Conservation (phyloP, 2,113 vertebrate species). For the Rhinoderma darwinii region DNA sequence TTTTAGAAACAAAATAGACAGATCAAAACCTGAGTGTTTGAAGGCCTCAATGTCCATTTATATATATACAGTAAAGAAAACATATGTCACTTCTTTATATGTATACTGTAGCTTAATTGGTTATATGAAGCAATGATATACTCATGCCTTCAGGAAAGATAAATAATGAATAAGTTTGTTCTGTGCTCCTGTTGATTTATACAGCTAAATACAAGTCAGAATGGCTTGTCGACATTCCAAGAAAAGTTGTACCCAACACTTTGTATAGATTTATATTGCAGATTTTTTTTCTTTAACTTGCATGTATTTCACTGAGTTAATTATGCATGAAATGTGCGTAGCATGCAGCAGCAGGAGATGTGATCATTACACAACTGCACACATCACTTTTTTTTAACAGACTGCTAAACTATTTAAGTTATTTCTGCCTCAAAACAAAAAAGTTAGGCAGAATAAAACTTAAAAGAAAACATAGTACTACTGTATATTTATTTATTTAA, state of each 20-base stretch:
- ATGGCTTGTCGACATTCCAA: background rate
- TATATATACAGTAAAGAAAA: too few species aligned
- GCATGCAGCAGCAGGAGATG: background rate
- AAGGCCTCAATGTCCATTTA: too few species aligned
- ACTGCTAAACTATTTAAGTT: background rate
- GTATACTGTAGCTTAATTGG: too few species aligned
- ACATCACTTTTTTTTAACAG: conserved; percentile 20
- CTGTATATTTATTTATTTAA: background rate
- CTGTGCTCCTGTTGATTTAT: background rate
- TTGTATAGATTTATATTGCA: background rate
- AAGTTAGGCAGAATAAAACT: conserved; percentile 2
- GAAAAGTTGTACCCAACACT: background rate
- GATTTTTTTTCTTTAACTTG: background rate
- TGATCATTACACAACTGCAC: background rate
- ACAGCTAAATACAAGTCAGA: background rate
- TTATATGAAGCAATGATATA: too few species aligned
- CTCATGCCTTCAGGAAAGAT: too few species aligned
- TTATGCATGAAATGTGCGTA: conserved; percentile 29
- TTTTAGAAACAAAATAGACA: too few species aligned
- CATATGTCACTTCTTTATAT: too few species aligned
- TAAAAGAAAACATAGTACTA: background rate
- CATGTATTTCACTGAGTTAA: background rate
- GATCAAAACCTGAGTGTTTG: too few species aligned
- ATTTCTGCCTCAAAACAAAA: background rate
- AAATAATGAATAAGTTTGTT: background rate